phyloP scores from a whole-genome alignment of 2,888 invertebrate genomes.

The Athalia rosae region DNA sequence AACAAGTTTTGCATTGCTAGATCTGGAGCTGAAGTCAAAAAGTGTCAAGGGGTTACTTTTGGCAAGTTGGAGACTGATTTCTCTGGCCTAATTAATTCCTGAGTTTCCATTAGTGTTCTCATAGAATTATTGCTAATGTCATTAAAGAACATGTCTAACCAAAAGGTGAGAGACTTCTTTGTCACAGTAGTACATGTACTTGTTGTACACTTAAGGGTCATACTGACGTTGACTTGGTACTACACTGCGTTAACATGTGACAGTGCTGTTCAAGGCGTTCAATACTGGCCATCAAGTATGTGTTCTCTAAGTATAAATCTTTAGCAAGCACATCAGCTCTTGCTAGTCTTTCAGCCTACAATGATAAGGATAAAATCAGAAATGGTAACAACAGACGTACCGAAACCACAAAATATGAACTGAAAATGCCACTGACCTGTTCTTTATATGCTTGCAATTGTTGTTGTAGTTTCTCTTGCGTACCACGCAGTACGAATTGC shows the following conservation, averaged over 20 bases:
- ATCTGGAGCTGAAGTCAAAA: conserved; percentile 2
- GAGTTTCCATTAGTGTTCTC: conserved; percentile 35
- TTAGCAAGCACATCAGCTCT: conserved; percentile 86
- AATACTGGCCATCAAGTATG: conserved; percentile 82
- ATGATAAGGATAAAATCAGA: conserved; percentile 34
- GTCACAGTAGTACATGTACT: conserved; percentile 20
- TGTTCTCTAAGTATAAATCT: conserved; percentile 90
- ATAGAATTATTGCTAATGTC: conserved; percentile 33
- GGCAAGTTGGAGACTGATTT: conserved; percentile 33
- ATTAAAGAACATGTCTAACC: conserved; percentile 2
- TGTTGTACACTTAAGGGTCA: conserved; percentile 55
- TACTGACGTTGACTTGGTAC: conserved; percentile 71
- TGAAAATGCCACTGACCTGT: conserved; percentile 71
- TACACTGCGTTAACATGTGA: conserved; percentile 74
- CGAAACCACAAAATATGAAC: conserved; percentile 55
- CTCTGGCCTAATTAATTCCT: conserved; percentile 43
- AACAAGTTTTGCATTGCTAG: neutral
- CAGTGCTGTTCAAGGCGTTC: conserved; percentile 77
- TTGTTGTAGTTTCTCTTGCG: conserved; percentile 76
- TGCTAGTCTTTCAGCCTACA: conserved; percentile 81
- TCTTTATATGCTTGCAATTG: conserved; percentile 76
- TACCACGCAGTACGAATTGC: conserved; percentile 75
- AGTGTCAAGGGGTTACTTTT: conserved; percentile 17
- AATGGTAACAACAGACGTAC: neutral
- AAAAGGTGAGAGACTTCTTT: neutral